These are phyloP conservation scores for human DNA, from an alignment of 2,113 vertebrate genomes.

Conservation along the genomic window DNA sequence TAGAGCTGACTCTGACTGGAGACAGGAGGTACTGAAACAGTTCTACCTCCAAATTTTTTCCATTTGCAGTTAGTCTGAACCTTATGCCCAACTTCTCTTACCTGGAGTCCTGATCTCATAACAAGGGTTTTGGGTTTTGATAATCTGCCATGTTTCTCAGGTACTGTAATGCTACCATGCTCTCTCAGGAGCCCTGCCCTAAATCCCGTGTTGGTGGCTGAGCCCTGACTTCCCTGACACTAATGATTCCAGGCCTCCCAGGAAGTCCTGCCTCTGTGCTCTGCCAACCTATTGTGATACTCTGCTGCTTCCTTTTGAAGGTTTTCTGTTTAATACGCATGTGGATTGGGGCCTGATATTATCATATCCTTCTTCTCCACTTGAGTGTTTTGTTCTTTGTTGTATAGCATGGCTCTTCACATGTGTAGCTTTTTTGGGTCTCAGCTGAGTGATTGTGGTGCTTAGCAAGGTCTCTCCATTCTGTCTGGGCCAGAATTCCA, in stretches of 20 bases:
- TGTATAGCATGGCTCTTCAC: not conserved
- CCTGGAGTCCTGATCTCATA: not conserved
- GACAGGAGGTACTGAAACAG: not conserved
- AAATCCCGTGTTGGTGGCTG: not conserved
- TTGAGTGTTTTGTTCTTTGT: not conserved
- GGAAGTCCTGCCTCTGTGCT: not conserved
- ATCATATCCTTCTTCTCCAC: not conserved
- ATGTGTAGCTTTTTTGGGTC: not conserved
- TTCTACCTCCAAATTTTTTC: not conserved
- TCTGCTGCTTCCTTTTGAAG: not conserved
- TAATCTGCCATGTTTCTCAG: not conserved
- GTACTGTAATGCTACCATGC: not conserved
- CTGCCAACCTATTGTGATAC: not conserved
- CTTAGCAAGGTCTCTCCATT: not conserved
- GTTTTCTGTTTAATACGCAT: not conserved
- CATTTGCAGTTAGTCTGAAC: not conserved
- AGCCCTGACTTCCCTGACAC: not conserved
- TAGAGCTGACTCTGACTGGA: not conserved
- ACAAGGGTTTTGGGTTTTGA: not conserved
- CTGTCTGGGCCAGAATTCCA: not conserved
- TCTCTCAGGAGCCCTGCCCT: not conserved
- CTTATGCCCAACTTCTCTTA: not conserved
- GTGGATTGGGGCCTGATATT: not conserved
- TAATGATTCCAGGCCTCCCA: not conserved
- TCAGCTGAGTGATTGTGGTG: not conserved